phyloP scores from a whole-genome alignment of 2,113 vertebrate genomes.

The Hippoglossus stenolepis region DNA sequence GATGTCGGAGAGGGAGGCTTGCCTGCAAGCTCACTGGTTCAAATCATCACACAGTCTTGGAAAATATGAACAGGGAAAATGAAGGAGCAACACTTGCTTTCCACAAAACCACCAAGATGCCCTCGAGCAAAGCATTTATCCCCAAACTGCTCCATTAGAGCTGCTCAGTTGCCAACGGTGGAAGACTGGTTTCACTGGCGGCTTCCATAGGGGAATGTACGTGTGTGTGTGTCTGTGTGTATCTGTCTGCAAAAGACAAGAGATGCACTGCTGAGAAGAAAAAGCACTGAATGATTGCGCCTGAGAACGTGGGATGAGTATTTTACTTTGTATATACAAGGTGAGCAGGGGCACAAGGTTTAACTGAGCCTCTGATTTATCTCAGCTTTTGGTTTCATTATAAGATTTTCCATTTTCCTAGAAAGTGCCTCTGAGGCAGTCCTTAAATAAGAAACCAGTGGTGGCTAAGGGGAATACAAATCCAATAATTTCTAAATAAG shows the following conservation, averaged over 20 bases:
- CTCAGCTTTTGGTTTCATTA: conserved; percentile 40
- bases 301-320: conserved; percentile 8
- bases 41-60: conserved; percentile 62
- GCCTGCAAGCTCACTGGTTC: conserved; percentile 54
- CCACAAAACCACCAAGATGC: conserved; percentile 67
- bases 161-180: conserved; percentile 37
- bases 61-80: conserved; percentile 73
- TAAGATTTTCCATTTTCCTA: conserved; percentile 34
- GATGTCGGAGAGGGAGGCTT: conserved; percentile 33
- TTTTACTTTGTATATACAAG: conserved; percentile 34
- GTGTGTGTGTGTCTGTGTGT: conserved; percentile 23
- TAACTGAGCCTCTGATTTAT: conserved; percentile 1
- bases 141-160: conserved; percentile 57
- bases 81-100: conserved; percentile 60
- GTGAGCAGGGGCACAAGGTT: conserved; percentile 14
- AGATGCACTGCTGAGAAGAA: no score
- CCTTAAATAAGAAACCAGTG: conserved; percentile 37
- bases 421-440: conserved; percentile 28
- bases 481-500: conserved; percentile 62
- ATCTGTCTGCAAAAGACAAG: background rate
- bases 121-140: conserved; percentile 66
- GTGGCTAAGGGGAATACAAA: conserved; percentile 39
- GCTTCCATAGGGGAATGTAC: conserved; percentile 28
- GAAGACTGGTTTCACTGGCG: conserved; percentile 52
- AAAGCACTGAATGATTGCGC: background rate